Evolutionary conservation across 1,140 invertebrate species (phyloP), one percentile per base, ranked within the genome.

Genomic region (Drosophila watanabei): DNA sequence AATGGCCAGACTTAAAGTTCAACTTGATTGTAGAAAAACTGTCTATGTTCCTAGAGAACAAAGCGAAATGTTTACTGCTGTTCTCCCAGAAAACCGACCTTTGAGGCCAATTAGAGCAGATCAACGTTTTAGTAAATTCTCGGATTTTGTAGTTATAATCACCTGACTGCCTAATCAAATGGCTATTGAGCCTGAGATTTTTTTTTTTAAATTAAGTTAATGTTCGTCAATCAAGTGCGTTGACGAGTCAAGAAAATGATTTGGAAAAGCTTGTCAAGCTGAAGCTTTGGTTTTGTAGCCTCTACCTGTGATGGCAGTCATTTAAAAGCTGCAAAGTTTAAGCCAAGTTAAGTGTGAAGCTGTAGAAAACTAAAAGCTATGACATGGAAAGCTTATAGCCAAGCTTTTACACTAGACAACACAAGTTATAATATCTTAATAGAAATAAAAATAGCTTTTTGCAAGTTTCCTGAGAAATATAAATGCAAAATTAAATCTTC

Each of bases 91-190:
- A 63, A 46, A 72, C 75, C 73, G 86, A 89, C 81, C 86, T 89
- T 89, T 89, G 86, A 57, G 64, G 51, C 60, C 75, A 46, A 79
- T 88, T 85, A 75, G 54, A 79, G 18, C 48, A 51, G 54, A 82
- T 57, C 56, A 57, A 68, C 62, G 20, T 41, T 43, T 54, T 51
- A 14, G 39, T 10, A 72, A 59, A 10, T 69, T 41, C 45, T 28
- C 46, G 14, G 66, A 41, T 16, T 33, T n/a, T 28, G 37, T 32
- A 35, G 35, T 7, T 69, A 49, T 48, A 73, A 43, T 73, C 52
- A 28, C 70, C 30, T 59, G 20, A n/a, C 43, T 20, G 68, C 13
- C 35, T 46, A 61, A 73, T 73, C 68, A 73, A 73, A 43, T 73
- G 46, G 68, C 30, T 61, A 75, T 73, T 73, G 68, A 69, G 68